phyloP scores from a whole-genome alignment of 2,113 vertebrate species.

The Psophia crepitans region DNA sequence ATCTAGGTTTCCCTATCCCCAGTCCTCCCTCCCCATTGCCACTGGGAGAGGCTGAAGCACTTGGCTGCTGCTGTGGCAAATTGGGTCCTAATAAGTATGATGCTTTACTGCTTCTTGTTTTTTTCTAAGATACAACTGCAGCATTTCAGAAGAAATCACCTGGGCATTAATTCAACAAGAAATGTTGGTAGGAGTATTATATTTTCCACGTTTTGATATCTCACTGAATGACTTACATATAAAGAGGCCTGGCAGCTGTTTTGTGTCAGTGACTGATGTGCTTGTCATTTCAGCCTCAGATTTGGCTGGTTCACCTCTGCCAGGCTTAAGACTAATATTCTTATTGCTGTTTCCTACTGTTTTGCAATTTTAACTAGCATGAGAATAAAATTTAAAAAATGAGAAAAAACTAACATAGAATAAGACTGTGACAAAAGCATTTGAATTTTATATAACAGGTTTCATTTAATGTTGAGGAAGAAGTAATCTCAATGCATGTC shows the following conservation, averaged over 20 bases:
- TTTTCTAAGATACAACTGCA: constrained; percentile 72
- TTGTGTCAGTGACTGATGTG: constrained; percentile 50
- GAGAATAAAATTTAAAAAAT: not conserved
- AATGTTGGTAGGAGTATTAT: constrained; percentile 66
- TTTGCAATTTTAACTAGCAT: not conserved
- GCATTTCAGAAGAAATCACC: constrained; percentile 73
- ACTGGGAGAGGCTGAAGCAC: constrained; percentile 73
- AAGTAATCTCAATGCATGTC: not conserved
- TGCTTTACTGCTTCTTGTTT: constrained; percentile 79
- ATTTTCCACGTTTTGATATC: constrained; percentile 70
- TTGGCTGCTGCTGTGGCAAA: constrained; percentile 79
- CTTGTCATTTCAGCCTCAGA: constrained; percentile 43
- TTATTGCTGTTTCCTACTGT: not conserved
- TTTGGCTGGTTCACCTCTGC: constrained; percentile 17
- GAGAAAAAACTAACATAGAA: not conserved
- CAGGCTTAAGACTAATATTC: constrained; percentile 28
- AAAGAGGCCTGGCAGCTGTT: constrained; percentile 61
- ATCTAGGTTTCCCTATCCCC: constrained; percentile 73
- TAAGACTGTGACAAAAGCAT: not conserved
- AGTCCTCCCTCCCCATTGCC: constrained; percentile 55
- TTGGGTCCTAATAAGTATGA: constrained; percentile 80
- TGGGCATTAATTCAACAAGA: constrained; percentile 76
- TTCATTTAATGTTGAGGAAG: not conserved
- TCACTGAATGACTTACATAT: constrained; percentile 70
- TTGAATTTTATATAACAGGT: not conserved